phyloP scores from a whole-genome alignment of 2,888 invertebrate genomes.

The Oithona nana region DNA sequence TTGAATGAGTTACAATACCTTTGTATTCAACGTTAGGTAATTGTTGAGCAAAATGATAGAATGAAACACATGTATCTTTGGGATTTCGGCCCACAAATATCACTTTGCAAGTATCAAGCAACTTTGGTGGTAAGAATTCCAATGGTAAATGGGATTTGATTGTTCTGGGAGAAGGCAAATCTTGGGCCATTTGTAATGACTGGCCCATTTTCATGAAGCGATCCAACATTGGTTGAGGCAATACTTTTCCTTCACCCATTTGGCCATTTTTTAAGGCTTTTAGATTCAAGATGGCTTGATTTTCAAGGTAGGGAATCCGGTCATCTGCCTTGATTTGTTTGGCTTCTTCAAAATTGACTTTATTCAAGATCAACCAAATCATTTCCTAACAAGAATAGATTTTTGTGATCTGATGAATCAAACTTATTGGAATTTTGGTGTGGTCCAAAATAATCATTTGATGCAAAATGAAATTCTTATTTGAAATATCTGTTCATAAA shows the following conservation, averaged over 20 bases:
- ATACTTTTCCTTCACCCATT: background rate
- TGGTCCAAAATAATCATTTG: too few species aligned
- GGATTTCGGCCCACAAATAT: conserved; percentile 69
- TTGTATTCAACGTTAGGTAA: conserved; percentile 38
- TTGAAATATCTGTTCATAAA: too few species aligned
- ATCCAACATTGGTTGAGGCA: background rate
- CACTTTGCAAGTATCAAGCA: conserved; percentile 34
- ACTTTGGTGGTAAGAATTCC: conserved; percentile 34
- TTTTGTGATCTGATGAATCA: background rate
- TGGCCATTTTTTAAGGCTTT: background rate
- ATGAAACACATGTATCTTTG: conserved; percentile 64
- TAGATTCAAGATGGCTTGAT: background rate
- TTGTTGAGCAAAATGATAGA: conserved; percentile 52
- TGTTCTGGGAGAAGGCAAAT: conserved; percentile 31
- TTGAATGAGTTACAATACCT: too few species aligned
- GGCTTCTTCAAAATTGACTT: conserved; percentile 4
- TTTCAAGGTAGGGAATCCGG: conserved; percentile 4
- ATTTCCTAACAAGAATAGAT: background rate
- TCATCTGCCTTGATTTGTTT: background rate
- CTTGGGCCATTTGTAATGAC: background rate
- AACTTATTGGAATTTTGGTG: too few species aligned
- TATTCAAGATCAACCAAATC: background rate
- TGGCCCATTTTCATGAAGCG: background rate
- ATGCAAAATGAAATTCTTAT: too few species aligned
- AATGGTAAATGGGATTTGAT: conserved; percentile 46